phyloP scores from a whole-genome alignment of 2,113 vertebrate genomes.

The Hippocampus zosterae region DNA sequence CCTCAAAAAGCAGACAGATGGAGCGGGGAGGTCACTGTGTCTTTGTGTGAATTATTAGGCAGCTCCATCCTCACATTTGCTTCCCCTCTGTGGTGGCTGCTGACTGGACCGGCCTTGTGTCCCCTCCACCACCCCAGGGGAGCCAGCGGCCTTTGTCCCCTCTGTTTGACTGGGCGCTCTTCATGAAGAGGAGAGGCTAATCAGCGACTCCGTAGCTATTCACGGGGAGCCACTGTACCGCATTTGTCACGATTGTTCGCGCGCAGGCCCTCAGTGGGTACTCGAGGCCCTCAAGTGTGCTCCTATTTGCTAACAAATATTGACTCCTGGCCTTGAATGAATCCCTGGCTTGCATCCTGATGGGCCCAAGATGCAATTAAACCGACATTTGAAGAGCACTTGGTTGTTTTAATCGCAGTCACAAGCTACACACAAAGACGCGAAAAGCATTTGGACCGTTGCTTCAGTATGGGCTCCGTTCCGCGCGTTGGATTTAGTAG shows the following conservation, averaged over 20 bases:
- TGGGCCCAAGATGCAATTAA: conserved; percentile 43
- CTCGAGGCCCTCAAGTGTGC: conserved; percentile 56
- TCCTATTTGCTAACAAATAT: conserved; percentile 59
- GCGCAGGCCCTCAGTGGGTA: conserved; percentile 48
- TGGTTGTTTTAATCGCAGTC: neutral
- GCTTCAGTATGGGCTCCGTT: conserved; percentile 42
- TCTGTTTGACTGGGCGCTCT: conserved; percentile 61
- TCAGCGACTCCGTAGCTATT: conserved; percentile 59
- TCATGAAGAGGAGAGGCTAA: conserved; percentile 71
- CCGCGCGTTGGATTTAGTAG: conserved; percentile 50
- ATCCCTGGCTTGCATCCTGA: conserved; percentile 26
- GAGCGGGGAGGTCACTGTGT: conserved; percentile 60
- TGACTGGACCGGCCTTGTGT: conserved; percentile 44
- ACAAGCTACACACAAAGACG: conserved; percentile 1
- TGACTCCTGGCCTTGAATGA: conserved; percentile 55
- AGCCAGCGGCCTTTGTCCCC: conserved; percentile 52
- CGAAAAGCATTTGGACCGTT: conserved; percentile 47
- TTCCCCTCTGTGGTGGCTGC: conserved; percentile 45
- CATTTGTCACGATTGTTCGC: conserved; percentile 61
- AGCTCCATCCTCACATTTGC: conserved; percentile 65
- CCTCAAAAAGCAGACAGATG: conserved; percentile 69
- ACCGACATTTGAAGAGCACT: conserved; percentile 37
- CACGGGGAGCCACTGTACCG: conserved; percentile 59
- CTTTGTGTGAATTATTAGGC: conserved; percentile 79
- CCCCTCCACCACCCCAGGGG: conserved; percentile 32